Conservation (phyloP, 2,113 vertebrate genomes). For the Corydoras maculifer region DNA sequence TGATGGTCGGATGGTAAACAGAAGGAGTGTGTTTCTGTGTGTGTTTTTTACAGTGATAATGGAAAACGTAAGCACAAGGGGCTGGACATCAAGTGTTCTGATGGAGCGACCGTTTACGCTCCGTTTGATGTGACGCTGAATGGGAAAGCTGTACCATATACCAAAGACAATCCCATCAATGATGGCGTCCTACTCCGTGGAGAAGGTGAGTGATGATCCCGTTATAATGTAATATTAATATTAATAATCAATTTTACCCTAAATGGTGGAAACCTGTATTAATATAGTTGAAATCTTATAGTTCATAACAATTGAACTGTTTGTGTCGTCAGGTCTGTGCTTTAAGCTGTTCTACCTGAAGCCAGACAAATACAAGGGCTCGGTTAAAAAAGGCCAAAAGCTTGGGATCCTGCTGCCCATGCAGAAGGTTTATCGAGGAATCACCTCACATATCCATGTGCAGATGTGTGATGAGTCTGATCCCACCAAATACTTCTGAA, state of each 20-base stretch:
- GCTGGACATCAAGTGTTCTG: slow-evolving; percentile 65
- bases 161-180: slow-evolving; percentile 59
- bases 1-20: too few species aligned
- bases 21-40: not conserved
- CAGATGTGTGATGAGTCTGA: slow-evolving; percentile 69
- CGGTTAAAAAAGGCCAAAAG: slow-evolving; percentile 61
- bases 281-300: not conserved
- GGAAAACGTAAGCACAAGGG: slow-evolving; percentile 47
- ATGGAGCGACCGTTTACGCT: slow-evolving; percentile 61
- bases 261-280: not conserved
- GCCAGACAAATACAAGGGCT: slow-evolving; percentile 57
- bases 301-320: not conserved
- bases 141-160: slow-evolving; percentile 55
- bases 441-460: slow-evolving; percentile 68
- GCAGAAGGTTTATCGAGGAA: slow-evolving; percentile 70
- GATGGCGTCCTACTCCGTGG: slow-evolving; percentile 61
- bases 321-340: slow-evolving; percentile 57
- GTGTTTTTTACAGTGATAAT: slow-evolving; percentile 38
- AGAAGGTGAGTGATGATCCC: slow-evolving; percentile 48
- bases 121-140: slow-evolving; percentile 66
- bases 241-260: not conserved
- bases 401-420: slow-evolving; percentile 67
- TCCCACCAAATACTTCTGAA: slow-evolving; percentile 60
- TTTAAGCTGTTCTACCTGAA: slow-evolving; percentile 70
- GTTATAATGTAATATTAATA: not conserved